Base-by-base conservation (phyloP, 2,888 invertebrate species). In the Agrilus mali region DNA sequence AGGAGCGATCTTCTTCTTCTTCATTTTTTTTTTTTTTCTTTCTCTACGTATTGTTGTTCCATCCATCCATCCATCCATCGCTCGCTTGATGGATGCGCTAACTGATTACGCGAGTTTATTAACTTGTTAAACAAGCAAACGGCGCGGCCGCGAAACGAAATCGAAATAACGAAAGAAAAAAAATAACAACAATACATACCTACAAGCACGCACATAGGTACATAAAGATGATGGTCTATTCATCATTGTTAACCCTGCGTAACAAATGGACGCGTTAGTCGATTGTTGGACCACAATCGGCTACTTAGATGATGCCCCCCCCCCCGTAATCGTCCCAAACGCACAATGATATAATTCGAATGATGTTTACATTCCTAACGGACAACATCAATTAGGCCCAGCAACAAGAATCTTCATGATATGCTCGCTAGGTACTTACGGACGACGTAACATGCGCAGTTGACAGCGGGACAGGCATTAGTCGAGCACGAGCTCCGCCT, bases 81-180 rank as follows among this genome's bases (percentile, higher is more conserved):
- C 27, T 47, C 43, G 41, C 51, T 59, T 66, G 65, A 66, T 66
- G 65, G 64, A 66, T 65, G 63, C 55, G 57, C 57, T 61, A 63
- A 63, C 60, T 64, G 65, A 65, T 64, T 65, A 65, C 61, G 27
- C 60, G 62, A 55, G 61, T 64, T 65, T 66, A 66, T 66, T 66
- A 65, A 66, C 64, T 64, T 65, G 64, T 65, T 64, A 59, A 63
- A 63, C 63, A 62, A 63, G 61, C 58, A 53, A 56, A 53, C 57
- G 53, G 54, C 54, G 48, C 48, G 48, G 45, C 10, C 14, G 16
- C 16, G 34, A 36, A 14, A 39, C 27, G 27, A 27, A 27, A 27
- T 27, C 27, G 27, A 38, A 47, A 41, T 38, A 42, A 47, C 47
- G 47, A 54, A 51, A n/a, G 43, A 54, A 49, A 50, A 48, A 42